Evolutionary conservation across 2,113 vertebrate genomes (phyloP).

Genomic region (Butastur rufipennis): DNA sequence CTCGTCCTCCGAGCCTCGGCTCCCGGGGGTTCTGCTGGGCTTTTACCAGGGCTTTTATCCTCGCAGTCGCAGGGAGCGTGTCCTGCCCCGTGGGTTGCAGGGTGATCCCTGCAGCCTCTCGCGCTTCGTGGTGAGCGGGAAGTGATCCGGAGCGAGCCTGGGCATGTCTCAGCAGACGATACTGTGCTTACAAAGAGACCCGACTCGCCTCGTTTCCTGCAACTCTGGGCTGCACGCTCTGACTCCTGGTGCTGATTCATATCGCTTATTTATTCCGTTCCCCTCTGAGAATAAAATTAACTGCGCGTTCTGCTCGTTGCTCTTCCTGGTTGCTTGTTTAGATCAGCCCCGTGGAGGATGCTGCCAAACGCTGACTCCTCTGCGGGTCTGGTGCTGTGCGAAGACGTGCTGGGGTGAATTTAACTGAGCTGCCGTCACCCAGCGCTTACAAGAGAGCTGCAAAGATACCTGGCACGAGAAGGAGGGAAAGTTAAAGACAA

Average conservation of each 20-base stretch:
- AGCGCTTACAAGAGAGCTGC: fast-evolving
- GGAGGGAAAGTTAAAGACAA: background rate
- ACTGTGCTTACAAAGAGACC: background rate
- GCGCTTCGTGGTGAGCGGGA: fast-evolving
- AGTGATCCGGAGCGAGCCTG: background rate
- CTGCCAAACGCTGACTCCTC: background rate
- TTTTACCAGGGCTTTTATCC: background rate
- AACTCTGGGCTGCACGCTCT: background rate
- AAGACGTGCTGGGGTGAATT: background rate
- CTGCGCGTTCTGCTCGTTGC: fast-evolving
- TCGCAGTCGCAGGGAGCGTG: background rate
- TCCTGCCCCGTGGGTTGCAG: background rate
- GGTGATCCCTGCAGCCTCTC: background rate
- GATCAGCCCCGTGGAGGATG: background rate
- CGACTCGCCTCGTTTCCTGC: background rate
- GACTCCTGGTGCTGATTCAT: background rate
- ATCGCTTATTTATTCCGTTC: background rate
- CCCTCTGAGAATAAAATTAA: background rate
- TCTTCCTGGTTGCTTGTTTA: background rate
- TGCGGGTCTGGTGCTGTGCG: fast-evolving
- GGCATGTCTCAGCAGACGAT: background rate
- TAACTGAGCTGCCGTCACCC: background rate
- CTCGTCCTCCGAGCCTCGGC: background rate
- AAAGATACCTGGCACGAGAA: fast-evolving
- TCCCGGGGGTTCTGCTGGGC: background rate